These are phyloP conservation scores for Paraplagusia blochii DNA, from an alignment of 2,113 vertebrate species.

Conservation along the genomic window DNA sequence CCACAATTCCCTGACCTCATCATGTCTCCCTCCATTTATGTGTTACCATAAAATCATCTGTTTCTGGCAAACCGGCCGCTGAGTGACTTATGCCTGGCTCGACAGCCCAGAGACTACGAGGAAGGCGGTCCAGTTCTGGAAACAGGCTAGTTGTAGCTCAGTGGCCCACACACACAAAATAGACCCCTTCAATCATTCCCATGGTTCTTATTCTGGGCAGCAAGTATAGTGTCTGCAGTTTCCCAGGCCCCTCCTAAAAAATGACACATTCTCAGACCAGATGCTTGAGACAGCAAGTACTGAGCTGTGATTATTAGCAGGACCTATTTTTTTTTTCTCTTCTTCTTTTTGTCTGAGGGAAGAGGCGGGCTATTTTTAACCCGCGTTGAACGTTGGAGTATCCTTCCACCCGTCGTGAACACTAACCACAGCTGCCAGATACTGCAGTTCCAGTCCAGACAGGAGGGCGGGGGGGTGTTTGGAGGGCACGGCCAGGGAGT, in stretches of 20 bases:
- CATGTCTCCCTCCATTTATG: constrained; percentile 52
- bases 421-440: constrained; percentile 48
- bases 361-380: constrained; percentile 69
- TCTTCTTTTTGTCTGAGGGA: constrained; percentile 51
- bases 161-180: constrained; percentile 58
- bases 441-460: constrained; percentile 40
- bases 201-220: constrained; percentile 70
- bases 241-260: constrained; percentile 78
- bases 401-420: constrained; percentile 52
- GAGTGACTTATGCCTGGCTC: constrained; percentile 61
- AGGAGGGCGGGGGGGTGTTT: constrained; percentile 33
- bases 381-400: constrained; percentile 63
- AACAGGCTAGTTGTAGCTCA: constrained; percentile 54
- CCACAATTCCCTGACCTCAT: constrained; percentile 48
- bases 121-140: constrained; percentile 44
- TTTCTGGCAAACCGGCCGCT: constrained; percentile 54
- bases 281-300: constrained; percentile 65
- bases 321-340: constrained; percentile 47
- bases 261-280: constrained; percentile 73
- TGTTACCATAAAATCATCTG: constrained; percentile 60
- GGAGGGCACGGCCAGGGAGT: constrained; percentile 37
- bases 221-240: constrained; percentile 67
- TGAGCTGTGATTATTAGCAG: constrained; percentile 78
- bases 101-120: constrained; percentile 40
- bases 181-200: constrained; percentile 66